Conservation (phyloP, 2,888 invertebrate genomes). For the Ceriagrion tenellum region DNA sequence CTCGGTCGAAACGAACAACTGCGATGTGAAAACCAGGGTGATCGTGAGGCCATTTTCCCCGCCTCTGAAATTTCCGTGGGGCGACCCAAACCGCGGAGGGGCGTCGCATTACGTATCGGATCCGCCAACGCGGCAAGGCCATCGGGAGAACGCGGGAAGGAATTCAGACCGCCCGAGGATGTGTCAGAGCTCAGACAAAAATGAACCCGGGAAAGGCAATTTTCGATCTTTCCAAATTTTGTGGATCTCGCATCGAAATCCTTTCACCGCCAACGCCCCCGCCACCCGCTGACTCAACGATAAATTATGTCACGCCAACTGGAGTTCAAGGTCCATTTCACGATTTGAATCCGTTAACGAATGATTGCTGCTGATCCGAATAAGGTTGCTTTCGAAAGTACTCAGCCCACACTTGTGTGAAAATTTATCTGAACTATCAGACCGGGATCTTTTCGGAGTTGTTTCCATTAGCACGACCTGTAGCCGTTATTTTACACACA, state of each 20-base stretch:
- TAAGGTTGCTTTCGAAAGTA: no score
- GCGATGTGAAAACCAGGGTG: neutral
- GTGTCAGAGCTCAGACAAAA: neutral
- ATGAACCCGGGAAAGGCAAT: neutral
- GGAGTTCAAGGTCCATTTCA: neutral
- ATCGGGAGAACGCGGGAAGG: neutral
- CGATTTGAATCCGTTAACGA: neutral
- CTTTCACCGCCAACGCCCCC: no score
- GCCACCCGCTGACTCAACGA: neutral
- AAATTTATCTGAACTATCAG: no score
- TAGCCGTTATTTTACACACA: no score
- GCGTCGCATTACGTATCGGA: no score
- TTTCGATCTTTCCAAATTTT: neutral
- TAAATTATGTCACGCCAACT: neutral
- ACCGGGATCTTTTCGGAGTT: no score
- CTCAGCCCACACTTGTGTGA: no score
- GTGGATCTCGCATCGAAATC: neutral
- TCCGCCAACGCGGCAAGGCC: neutral
- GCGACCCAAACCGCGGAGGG: no score
- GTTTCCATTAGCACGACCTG: no score
- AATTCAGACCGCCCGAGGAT: neutral
- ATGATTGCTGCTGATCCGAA: neutral
- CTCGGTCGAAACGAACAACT: neutral
- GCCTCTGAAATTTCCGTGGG: neutral
- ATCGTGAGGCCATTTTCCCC: neutral